Evolutionary conservation across 2,797 vertebrate genomes (phyloP), one percentile per base, ranked within the genome.

Genomic region (Falco berigora): DNA sequence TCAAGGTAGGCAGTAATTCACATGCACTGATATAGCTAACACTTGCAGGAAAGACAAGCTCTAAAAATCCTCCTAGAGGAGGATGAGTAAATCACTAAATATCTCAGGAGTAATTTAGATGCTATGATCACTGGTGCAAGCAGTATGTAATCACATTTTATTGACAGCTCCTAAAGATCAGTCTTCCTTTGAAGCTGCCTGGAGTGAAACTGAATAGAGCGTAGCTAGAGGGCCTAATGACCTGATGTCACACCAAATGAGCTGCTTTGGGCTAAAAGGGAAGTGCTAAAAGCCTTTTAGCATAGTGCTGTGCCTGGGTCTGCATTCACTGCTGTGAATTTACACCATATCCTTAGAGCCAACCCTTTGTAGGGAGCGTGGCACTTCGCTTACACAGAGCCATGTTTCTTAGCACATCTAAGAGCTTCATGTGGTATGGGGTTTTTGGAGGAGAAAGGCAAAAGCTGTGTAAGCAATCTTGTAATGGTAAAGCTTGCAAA

Each of bases 111-210:
- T 85, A 94, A 93, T 82, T 88, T 76, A 92, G 80, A 90, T 90
- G 80, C 80, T 85, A 3, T 40, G 83, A 94, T 95, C 77, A 73
- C 42, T 73, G 86, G 47, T 91, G 92, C 95, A 79, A 77, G 74
- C 62, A 66, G 50, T 71, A 76, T 61, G 34, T 86, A 94, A 96
- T 94, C 88, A 73, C 22, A 1, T 86, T 94, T 84, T 96, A 96
- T 85, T 92, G 95, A 73, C 93, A 93, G 10, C 34, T 86, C 63
- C 86, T 93, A 52, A 93, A 96, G 90, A 93, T 95, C 80, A 66
- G 46, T 59, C 47, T 93, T 81, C 38, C 90, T 88, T 66, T 38
- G 67, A 88, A 94, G 79, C 81, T 88, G 64, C 85, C 32, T 16
- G 6, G 53, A 69, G 50, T 25, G 81, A 34, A 77, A 50, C 12